Conservation (phyloP, 2,113 vertebrate species). For the Arvicanthis niloticus region DNA sequence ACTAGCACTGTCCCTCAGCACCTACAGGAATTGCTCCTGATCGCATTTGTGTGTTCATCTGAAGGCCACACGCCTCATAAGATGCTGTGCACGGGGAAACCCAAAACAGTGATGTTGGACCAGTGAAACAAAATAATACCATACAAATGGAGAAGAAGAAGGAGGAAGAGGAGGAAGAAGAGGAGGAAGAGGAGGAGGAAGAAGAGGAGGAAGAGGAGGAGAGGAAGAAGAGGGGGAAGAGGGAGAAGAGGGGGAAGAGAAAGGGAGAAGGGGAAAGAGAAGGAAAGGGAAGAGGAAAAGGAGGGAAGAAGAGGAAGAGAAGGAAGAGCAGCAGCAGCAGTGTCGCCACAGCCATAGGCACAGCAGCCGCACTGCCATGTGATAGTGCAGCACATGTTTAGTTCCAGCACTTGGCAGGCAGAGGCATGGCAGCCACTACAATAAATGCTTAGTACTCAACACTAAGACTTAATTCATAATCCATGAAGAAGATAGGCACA, state of each 20-base stretch:
- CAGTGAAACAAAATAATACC: background rate
- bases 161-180: too few relatives aligned
- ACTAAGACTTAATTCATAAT: background rate
- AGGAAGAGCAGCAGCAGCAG: too few relatives aligned
- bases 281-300: too few relatives aligned
- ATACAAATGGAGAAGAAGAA: background rate
- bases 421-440: background rate
- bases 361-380: background rate
- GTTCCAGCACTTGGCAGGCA: background rate
- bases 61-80: background rate
- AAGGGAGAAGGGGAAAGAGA: too few relatives aligned
- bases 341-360: too few relatives aligned
- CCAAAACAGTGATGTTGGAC: fast-evolving
- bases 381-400: background rate
- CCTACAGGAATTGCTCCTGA: background rate
- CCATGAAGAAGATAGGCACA: background rate
- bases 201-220: too few relatives aligned
- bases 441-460: background rate
- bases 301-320: too few relatives aligned
- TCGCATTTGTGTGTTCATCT: background rate
- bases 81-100: background rate
- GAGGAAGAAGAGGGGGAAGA: too few relatives aligned
- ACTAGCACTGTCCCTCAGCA: too few relatives aligned
- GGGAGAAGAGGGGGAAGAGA: too few relatives aligned
- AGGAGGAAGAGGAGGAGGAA: too few relatives aligned